These are phyloP conservation scores for Calameuta pallipes DNA, from an alignment of 2,888 invertebrate species.

Conservation along the genomic window DNA sequence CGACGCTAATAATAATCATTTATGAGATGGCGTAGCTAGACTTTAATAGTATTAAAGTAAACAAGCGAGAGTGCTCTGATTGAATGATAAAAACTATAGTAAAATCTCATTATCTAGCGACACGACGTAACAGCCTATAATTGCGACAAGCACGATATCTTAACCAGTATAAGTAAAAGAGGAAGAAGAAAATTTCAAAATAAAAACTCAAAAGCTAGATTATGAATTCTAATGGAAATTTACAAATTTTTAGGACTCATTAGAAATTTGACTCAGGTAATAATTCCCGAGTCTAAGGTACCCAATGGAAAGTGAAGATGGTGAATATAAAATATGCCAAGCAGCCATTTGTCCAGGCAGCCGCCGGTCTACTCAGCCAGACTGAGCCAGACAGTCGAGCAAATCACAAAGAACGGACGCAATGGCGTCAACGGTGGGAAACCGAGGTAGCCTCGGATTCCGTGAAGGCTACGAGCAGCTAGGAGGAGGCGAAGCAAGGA, in stretches of 20 bases:
- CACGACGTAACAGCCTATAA: not conserved
- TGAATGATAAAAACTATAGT: not conserved
- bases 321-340: not conserved
- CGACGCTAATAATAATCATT: not conserved
- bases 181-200: too few relatives aligned
- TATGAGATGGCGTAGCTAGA: not conserved
- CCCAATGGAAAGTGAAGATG: not conserved
- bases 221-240: not conserved
- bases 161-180: not conserved
- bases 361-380: not conserved
- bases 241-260: too few relatives aligned
- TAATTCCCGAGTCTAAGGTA: not conserved
- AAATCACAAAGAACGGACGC: not conserved
- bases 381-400: not conserved
- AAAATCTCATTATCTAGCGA: not conserved
- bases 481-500: slow-evolving; percentile 20
- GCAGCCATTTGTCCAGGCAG: not conserved
- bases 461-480: slow-evolving; percentile 18
- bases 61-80: not conserved
- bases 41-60: not conserved
- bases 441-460: slow-evolving; percentile 1
- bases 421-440: slow-evolving; percentile 3
- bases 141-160: not conserved
- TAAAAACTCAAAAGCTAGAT: too few relatives aligned
- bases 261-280: too few relatives aligned